Conservation (phyloP, 2,797 vertebrate species). For the Esox lucius region DNA sequence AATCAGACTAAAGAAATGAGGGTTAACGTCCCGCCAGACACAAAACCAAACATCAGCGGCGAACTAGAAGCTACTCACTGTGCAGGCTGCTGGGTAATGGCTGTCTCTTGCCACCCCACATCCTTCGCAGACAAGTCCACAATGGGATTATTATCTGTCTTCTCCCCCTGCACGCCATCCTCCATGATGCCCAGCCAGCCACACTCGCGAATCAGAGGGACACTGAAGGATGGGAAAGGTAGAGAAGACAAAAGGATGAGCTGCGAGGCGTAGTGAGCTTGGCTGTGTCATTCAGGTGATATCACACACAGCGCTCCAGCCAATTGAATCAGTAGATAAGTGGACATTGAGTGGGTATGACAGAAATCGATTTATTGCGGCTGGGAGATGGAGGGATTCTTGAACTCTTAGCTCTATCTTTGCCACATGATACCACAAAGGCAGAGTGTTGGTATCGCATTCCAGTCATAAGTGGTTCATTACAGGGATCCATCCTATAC, state of each 20-base stretch:
- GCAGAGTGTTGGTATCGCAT: constrained; percentile 54
- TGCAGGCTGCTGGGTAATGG: constrained; percentile 57
- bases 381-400: constrained; percentile 1
- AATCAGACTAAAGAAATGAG: neutral
- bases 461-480: constrained; percentile 69
- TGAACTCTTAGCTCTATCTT: constrained; percentile 44
- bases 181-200: constrained; percentile 14
- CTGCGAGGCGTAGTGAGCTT: neutral
- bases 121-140: neutral
- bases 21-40: neutral
- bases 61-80: constrained; percentile 44
- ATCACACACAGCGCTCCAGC: constrained; percentile 44
- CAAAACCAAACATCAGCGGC: neutral
- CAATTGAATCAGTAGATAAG: constrained; percentile 67
- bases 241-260: neutral
- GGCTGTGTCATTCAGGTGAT: constrained; percentile 36
- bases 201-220: neutral
- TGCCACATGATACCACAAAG: constrained; percentile 66
- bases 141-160: constrained; percentile 39
- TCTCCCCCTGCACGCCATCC: constrained; percentile 37
- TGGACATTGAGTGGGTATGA: constrained; percentile 42
- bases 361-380: constrained; percentile 55
- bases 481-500: constrained; percentile 50
- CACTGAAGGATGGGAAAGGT: neutral
- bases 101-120: constrained; percentile 61